Percentiles rank a stretch among this genome's conserved stretches.
Conservation (phyloP, 2,113 vertebrate genomes). For the Alectura lathami region DNA sequence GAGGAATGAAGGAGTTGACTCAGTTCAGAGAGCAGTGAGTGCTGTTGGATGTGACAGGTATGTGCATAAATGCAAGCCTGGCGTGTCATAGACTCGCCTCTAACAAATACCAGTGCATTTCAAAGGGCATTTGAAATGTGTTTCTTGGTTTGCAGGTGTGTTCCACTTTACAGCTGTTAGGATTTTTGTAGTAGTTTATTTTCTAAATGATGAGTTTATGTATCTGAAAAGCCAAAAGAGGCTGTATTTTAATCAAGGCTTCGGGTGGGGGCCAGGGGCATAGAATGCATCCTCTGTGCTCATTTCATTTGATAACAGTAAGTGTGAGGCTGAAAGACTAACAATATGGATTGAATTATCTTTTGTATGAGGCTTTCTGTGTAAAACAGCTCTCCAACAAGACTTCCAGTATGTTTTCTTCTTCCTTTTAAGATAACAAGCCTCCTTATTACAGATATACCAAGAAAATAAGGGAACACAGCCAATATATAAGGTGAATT, state of each 20-base stretch:
- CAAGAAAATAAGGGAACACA: neutral
- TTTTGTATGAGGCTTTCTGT: neutral
- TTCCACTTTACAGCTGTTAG: neutral
- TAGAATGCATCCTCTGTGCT: neutral
- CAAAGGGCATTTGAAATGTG: neutral
- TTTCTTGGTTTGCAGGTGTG: neutral
- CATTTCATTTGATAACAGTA: neutral
- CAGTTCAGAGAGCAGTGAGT: neutral
- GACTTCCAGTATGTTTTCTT: neutral
- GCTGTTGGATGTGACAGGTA: neutral
- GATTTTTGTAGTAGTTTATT: neutral
- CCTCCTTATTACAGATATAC: neutral
- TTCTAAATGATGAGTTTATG: neutral
- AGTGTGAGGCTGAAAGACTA: neutral
- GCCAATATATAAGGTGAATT: neutral
- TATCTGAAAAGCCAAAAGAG: neutral
- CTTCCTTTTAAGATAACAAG: neutral
- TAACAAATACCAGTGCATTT: neutral
- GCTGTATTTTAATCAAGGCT: neutral
- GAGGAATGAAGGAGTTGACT: neutral
- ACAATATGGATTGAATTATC: neutral
- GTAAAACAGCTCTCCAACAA: neutral
- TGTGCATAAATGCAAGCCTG: neutral
- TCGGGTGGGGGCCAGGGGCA: neutral
- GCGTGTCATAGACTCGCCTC: neutral